Conservation (phyloP, 1,140 invertebrate species). For the Lasioglossum albipes region DNA sequence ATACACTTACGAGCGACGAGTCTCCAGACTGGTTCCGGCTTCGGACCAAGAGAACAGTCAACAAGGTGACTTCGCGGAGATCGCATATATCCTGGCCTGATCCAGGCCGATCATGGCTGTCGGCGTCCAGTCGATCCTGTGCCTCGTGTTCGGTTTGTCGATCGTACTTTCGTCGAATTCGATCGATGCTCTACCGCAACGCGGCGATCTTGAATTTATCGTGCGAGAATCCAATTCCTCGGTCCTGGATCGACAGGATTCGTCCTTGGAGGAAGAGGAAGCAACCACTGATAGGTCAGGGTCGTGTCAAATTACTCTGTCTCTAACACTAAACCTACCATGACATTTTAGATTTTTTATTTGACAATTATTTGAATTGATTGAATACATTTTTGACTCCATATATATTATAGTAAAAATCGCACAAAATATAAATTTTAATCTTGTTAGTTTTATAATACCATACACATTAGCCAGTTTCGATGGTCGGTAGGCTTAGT, state of each 20-base stretch:
- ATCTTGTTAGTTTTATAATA: no score
- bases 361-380: no score
- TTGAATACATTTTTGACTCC: no score
- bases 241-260: not conserved
- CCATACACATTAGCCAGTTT: no score
- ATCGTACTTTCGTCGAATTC: conserved; percentile 1
- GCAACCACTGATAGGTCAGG: no score
- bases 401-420: no score
- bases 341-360: no score
- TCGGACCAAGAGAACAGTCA: conserved; percentile 62
- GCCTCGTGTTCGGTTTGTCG: conserved; percentile 31
- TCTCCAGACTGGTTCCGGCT: conserved; percentile 50
- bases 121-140: conserved; percentile 39
- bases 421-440: no score
- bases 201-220: conserved; percentile 14
- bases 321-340: no score
- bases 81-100: conserved; percentile 48
- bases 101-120: conserved; percentile 46
- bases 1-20: conserved; percentile 33
- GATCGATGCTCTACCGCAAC: conserved; percentile 12
- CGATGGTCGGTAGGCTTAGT: no score
- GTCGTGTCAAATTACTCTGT: no score
- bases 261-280: not conserved
- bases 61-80: conserved; percentile 57
- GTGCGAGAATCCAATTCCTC: not conserved